Evolutionary conservation across 1,140 invertebrate species (phyloP), one percentile per base, ranked within the genome.

Genomic region (Drosophila eugracilis): DNA sequence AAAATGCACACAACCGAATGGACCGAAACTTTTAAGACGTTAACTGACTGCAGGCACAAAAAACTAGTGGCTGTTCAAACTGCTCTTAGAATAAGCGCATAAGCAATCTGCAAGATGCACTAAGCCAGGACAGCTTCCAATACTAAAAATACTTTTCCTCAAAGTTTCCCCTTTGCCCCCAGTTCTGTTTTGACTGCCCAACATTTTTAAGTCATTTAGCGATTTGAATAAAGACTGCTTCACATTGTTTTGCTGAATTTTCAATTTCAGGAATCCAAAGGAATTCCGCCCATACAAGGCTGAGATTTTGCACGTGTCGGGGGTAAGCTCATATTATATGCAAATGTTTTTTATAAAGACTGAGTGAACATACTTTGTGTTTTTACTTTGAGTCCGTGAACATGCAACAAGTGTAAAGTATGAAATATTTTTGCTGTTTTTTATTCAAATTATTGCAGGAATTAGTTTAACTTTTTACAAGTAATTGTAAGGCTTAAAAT

Each of bases 71-170:
- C 36, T 39, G 48, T 58, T 66, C 30, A 19, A 53, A 6, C 34
- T 45, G 45, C 45, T 60, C 66, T 54, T 6, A 45, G 30, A 26
- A 54, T 62, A 80, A 72, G 58, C 42, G 30, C 26, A 34, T 58
- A 58, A 63, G 52, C 54, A 66, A 65, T 66, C 57, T 67, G 71
- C 42, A 59, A 49, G 30, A 52, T 84, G 65, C 59, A 72, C 15
- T 5, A 15, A 19, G 42, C 48, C 24, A 52, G 19, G 21, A 3
- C 12, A 24, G 42, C 17, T 28, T 7, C 22, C 49, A 58, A 63
- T 79, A 79, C 79, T 78, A 84, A 84, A 84, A 84, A 79, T 84
- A 65, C 75, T 41, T 65, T 48, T 30, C n/a, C 36, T 59, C 30
- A 28, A 75, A 84, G 66, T 84, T 78, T 72, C 44, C 57, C 41